Conservation (phyloP, 2,113 vertebrate species). For the Zosterops pallidus region DNA sequence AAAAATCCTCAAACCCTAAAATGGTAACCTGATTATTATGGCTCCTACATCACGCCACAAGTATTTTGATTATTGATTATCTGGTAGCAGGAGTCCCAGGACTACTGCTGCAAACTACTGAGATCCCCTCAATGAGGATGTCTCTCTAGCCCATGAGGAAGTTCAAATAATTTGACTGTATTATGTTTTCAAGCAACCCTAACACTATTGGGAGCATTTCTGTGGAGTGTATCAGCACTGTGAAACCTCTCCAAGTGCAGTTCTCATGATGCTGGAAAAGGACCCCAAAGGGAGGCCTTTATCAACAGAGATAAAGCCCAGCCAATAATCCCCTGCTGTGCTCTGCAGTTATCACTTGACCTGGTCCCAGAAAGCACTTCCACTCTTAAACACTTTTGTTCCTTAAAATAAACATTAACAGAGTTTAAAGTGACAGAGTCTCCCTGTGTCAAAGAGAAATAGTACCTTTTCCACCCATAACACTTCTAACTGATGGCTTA, state of each 20-base stretch:
- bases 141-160: background rate
- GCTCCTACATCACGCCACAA: background rate
- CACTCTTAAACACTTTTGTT: constrained; percentile 56
- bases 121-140: background rate
- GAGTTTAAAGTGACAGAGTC: constrained; percentile 20
- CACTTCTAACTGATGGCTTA: background rate
- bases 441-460: background rate
- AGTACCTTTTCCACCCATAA: background rate
- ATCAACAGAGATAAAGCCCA: constrained; percentile 57
- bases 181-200: background rate
- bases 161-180: background rate
- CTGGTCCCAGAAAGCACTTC: constrained; percentile 44
- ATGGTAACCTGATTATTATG: background rate
- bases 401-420: constrained; percentile 68
- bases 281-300: constrained; percentile 42
- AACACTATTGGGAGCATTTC: background rate
- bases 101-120: background rate
- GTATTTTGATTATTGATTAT: background rate
- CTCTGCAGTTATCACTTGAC: constrained; percentile 50
- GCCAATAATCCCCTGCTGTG: constrained; percentile 43
- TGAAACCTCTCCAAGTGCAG: background rate
- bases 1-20: background rate
- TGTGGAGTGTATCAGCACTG: background rate
- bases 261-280: constrained; percentile 54
- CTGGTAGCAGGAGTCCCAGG: fast-evolving